Conservation (phyloP, 2,888 invertebrate genomes). For the Chaetogeoica ovagalla region DNA sequence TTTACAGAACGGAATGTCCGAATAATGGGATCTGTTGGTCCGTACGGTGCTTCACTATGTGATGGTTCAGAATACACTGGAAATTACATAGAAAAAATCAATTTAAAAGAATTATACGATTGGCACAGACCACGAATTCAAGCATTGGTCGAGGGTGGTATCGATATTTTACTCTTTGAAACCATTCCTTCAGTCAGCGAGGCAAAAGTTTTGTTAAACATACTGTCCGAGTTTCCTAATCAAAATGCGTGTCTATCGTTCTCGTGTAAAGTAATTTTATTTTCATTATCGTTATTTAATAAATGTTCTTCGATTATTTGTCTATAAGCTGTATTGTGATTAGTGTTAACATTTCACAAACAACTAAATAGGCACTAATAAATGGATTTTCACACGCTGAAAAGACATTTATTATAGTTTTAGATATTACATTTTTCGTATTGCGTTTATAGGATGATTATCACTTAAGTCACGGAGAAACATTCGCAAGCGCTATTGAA, state of each 20-base stretch:
- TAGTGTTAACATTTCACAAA: no score
- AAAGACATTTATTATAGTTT: not conserved
- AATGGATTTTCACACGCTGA: not conserved
- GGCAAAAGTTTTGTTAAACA: slow-evolving; percentile 78
- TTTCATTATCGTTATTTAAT: no score
- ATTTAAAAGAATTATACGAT: slow-evolving; percentile 69
- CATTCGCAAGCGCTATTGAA: slow-evolving; percentile 73
- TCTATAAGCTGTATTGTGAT: not conserved
- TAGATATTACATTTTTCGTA: not conserved
- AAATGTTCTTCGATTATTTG: not conserved
- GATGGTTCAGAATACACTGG: slow-evolving; percentile 96
- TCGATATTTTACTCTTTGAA: slow-evolving; percentile 85
- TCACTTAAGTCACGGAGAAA: slow-evolving; percentile 77
- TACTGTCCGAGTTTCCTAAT: slow-evolving; percentile 77
- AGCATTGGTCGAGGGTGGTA: slow-evolving; percentile 77
- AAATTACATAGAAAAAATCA: slow-evolving; percentile 70
- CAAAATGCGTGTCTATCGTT: slow-evolving; percentile 87
- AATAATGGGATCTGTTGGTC: slow-evolving; percentile 88
- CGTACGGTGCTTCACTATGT: slow-evolving; percentile 86
- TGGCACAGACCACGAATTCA: slow-evolving; percentile 86
- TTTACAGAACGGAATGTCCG: not conserved
- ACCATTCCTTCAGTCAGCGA: slow-evolving; percentile 86
- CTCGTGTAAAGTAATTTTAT: slow-evolving; percentile 73
- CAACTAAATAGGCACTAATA: no score
- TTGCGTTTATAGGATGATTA: slow-evolving; percentile 64